Evolutionary conservation across 2,888 invertebrate genomes (phyloP), one percentile per base, ranked within the genome.

Genomic region (Nomada ferruginata): DNA sequence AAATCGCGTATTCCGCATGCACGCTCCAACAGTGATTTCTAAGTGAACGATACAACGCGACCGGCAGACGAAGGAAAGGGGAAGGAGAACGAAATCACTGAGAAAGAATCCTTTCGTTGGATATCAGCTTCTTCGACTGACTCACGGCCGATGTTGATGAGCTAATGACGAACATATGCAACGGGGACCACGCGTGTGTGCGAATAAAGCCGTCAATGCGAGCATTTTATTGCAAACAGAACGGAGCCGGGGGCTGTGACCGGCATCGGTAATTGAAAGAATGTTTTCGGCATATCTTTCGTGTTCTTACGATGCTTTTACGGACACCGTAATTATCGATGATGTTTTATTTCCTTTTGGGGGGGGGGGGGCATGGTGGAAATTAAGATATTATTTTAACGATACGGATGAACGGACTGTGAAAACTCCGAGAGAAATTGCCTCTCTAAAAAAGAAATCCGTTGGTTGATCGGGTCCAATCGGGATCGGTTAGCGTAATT

Each of bases 161-260:
- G 80, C 87, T 87, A 86, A 86, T 83, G 87, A 87, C 86, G 82
- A 85, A 82, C 82, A 83, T 86, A 86, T 87, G 87, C 76, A 63
- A 72, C 71, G 77, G 57, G 68, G 66, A 76, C 74, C 77, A 66
- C 70, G 57, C 71, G 23, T 29, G 61, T 50, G 74, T 57, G 65
- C 79, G 75, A 84, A 84, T 82, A 76, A 82, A 79, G 64, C 63
- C 73, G 59, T 82, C 81, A 42, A 66, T 81, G 70, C 59, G 26
- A 73, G 20, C 60, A 52, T 59, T 73, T 63, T 57, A 55, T 52
- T 63, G 61, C 26, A n/a, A 64, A 57, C 26, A 42, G 61, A 65
- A 64, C 44, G 55, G 59, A 20, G 42, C 55, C 44, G 53, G n/a
- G 59, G 42, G 11, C 29, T 50, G 55, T 55, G 50, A 80, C 10